Evolutionary conservation across 2,113 vertebrate species (phyloP), one percentile per base, ranked within the genome.

Genomic region (Xyrauchen texanus): DNA sequence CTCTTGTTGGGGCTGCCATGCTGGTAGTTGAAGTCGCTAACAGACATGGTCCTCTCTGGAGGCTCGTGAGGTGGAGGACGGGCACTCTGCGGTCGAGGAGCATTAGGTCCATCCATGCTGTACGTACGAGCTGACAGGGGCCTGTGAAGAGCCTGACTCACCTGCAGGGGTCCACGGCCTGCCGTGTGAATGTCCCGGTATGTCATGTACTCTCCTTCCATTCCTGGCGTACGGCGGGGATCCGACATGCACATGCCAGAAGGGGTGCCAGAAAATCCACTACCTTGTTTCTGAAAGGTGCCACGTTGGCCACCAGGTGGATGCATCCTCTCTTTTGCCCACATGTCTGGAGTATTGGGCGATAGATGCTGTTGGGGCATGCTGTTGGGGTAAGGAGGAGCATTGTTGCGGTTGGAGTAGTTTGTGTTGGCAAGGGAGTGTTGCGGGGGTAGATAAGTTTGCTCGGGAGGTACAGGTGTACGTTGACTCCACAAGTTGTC

Each of bases 41-140:
- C 95, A 0, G 97, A 99, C 97, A 98, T 98, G 93, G 98, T 99
- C 93, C 98, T 94, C 85, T 98, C 98, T 0, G 97, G 95, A 81
- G 97, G 93, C 81, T 98, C 96, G 47, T 94, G 95, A 68, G 94
- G 88, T 0, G 88, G 92, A 0, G 95, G 96, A 53, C 94, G 90
- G 34, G 94, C 91, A 71, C 91, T 89, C 81, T 94, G 92, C 0
- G 96, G 94, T 73, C 95, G 93, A 2, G 93, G 74, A 7, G 88
- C 77, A n/a, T 88, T 92, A 16, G 96, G 95, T 0, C 94, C 93
- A 55, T 99, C 98, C 0, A 98, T 94, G 88, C 98, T 99, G 69
- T 98, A 97, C 0, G 97, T 96, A 87, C 96, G 95, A n/a, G 96
- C 96, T 7, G 98, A 99, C 72, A 98, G 94, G 42, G 98, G 98